Evolutionary conservation across 2,113 vertebrate species (phyloP).

Genomic region (Chaetodon trifascialis): DNA sequence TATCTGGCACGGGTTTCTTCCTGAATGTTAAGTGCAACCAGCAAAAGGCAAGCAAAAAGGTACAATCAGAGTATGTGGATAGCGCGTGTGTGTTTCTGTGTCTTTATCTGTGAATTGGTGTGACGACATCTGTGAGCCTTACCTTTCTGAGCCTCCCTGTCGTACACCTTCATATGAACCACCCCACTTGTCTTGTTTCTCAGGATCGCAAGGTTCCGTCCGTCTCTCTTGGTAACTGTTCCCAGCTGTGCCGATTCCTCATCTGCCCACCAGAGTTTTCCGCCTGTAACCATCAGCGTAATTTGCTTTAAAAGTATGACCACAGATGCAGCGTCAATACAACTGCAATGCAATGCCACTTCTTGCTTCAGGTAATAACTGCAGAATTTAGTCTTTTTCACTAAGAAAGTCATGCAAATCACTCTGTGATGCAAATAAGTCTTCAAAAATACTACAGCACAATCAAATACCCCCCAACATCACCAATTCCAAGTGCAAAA

Average conservation of each 20-base stretch:
- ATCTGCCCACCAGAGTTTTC: conserved; percentile 98
- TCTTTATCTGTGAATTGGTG: neutral
- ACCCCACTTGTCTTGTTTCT: conserved; percentile 95
- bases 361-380: neutral
- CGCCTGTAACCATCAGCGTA: conserved; percentile 85
- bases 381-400: neutral
- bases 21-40: conserved; percentile 76
- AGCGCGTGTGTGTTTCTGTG: neutral
- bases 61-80: too few relatives aligned
- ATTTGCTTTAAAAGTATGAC: neutral
- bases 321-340: neutral
- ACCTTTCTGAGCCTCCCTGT: conserved; percentile 96
- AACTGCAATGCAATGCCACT: neutral
- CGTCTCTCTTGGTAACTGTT: conserved; percentile 94
- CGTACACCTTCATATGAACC: conserved; percentile 98
- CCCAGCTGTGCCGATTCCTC: conserved; percentile 94
- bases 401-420: neutral
- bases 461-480: conserved; percentile 25
- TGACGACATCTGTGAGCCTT: conserved; percentile 1
- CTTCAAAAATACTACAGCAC: conserved; percentile 21
- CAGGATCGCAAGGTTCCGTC: conserved; percentile 88
- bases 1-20: conserved; percentile 93
- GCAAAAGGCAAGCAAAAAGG: neutral
- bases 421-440: conserved; percentile 4
- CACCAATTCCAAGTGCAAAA: conserved; percentile 19